Evolutionary conservation across 2,113 vertebrate genomes (phyloP), one percentile per base, ranked within the genome.

Genomic region (Serinus canaria): DNA sequence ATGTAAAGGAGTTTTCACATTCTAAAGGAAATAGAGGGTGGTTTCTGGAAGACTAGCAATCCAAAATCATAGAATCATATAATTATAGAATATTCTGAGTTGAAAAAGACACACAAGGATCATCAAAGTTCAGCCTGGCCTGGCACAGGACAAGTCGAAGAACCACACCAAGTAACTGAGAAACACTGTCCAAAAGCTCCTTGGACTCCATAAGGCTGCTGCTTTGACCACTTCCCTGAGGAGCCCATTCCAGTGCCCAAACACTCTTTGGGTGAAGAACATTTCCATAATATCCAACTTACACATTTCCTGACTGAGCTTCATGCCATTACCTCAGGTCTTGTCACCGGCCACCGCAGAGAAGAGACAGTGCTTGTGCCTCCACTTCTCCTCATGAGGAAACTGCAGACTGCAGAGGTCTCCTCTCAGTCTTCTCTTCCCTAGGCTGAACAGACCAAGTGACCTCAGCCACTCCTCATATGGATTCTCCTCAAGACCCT

Each of bases 261-360:
- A 1, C 13, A 27, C 3, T 2, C n/a, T 41, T 24, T 41, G 30
- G 15, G 4, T 19, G 41, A 69, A 41, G 24, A 68, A 47, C 3
- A 6, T 25, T 70, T 55, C 17, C 15, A 15, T 47, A 30, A 23
- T 13, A 83, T 27, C 47, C 14, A 60, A 5, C 6, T 17, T 27
- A 55, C 35, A 31, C 30, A 7, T 68, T 17, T 50, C 20, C 41
- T 55, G 49, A 47, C 12, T 19, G n/a, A 62, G 4, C 8, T 47
- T 47, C 24, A 15, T 4, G n/a, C 11, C 3, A 0, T 75, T 53
- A 13, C 39, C 16, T 75, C 0, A 0, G 7, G 14, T 31, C 13
- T 20, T 60, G 9, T 60, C 24, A 46, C 19, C 1, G 6, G 8
- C 19, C 9, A 53, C 17, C 3, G 17, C 7, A 53, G 13, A n/a